Base-by-base conservation (phyloP, 2,113 vertebrate species). In the Gallinago paraguaiae region DNA sequence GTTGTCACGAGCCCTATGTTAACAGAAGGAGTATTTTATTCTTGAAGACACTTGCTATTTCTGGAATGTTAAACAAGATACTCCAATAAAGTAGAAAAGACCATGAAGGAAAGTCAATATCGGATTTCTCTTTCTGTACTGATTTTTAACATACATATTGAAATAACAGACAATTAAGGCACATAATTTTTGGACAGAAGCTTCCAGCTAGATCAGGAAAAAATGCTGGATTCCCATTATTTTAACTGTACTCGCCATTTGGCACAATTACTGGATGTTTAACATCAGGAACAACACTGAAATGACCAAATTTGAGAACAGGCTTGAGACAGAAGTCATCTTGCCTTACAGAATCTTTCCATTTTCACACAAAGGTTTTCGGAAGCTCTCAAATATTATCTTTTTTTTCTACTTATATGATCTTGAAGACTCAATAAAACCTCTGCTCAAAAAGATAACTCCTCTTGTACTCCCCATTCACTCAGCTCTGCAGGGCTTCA, bases 1-100 rank as follows among this genome's bases (percentile, higher is more conserved):
- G 67, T 87, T 90, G 86, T 89, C 89, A 95, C 45, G 46, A 96
- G 82, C 82, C 87, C 95, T 95, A 76, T 77, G 79, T 61, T 95
- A 87, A 91, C 82, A 94, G 91, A 72, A 90, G 81, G 82, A 93
- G 78, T 22, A 76, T 65, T 95, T 92, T 91, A 87, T 89, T 91
- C 89, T 69, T 76, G 57, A 94, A 92, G 87, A 89, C 48, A 91
- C 33, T 84, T 85, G 82, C 69, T 88, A 75, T 91, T 90, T 78
- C 80, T 92, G 76, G 69, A 86, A 88, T 46, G 64, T 82, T 43
- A 88, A 86, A 81, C 80, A 88, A 78, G 56, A 71, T 48, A 81
- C 28, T 90, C 54, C 75, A 93, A 70, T 70, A 70, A 81, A 86
- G 27, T 41, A 82, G 39, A 74, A 86, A 75, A 88, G 18, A 86